Evolutionary conservation across 2,797 vertebrate genomes (phyloP).

Genomic region (Paedocypris micromegethes): DNA sequence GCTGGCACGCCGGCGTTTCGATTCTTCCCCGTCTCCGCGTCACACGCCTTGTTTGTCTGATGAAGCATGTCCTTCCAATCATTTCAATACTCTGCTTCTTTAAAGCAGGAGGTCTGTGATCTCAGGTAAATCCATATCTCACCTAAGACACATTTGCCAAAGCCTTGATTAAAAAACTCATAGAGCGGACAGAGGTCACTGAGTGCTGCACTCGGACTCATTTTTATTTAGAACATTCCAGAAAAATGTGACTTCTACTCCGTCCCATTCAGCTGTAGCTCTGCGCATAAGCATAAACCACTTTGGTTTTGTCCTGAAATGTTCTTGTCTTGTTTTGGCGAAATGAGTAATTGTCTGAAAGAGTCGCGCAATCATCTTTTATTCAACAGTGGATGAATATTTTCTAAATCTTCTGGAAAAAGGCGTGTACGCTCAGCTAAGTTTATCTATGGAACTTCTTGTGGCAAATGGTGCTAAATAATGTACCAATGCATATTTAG

Average conservation of each 20-base stretch:
- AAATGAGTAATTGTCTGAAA: too few relatives aligned
- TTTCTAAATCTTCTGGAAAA: too few relatives aligned
- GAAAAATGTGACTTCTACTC: not conserved
- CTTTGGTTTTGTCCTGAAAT: too few relatives aligned
- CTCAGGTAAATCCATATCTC: slow-evolving; percentile 17
- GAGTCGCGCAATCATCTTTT: too few relatives aligned
- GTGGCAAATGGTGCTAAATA: too few relatives aligned
- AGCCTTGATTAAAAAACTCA: slow-evolving; percentile 44
- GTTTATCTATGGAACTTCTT: too few relatives aligned
- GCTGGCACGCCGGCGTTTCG: not conserved
- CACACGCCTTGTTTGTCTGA: slow-evolving; percentile 14
- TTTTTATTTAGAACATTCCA: slow-evolving; percentile 45
- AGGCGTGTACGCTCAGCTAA: too few relatives aligned
- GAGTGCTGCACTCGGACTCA: slow-evolving; percentile 49
- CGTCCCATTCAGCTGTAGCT: not conserved
- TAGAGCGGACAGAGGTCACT: slow-evolving; percentile 40
- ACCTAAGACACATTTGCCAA: slow-evolving; percentile 28
- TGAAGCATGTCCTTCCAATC: slow-evolving; percentile 28
- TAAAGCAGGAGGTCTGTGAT: slow-evolving; percentile 16
- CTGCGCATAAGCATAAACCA: not conserved
- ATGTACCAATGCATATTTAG: too few relatives aligned
- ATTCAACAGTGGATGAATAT: too few relatives aligned
- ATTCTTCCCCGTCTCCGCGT: slow-evolving; percentile 20
- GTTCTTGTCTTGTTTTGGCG: too few relatives aligned
- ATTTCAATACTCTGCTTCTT: slow-evolving; percentile 31